Conservation (phyloP, 1,140 invertebrate species). For the Drosophila obscura region DNA sequence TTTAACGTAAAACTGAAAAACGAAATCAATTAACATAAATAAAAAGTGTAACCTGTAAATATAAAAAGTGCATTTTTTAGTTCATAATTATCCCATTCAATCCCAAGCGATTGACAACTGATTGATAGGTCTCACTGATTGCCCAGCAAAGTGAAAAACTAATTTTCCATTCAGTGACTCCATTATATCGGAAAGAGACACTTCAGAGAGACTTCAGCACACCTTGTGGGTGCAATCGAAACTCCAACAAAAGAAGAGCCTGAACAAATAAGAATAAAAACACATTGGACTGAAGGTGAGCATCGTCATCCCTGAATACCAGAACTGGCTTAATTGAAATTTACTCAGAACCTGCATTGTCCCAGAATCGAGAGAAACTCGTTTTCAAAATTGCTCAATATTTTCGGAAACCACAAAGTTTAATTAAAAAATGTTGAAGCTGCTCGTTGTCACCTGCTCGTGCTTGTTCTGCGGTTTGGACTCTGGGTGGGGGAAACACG, state of each 20-base stretch:
- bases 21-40: no score
- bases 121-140: conserved; percentile 8
- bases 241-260: conserved; percentile 16
- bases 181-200: conserved; percentile 15
- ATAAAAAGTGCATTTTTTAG: no score
- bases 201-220: background rate
- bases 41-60: no score
- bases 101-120: background rate
- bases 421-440: conserved; percentile 29
- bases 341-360: conserved; percentile 16
- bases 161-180: conserved; percentile 45
- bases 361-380: background rate
- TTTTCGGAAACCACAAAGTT: conserved; percentile 1
- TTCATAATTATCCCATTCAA: no score
- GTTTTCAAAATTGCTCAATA: conserved; percentile 20
- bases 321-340: conserved; percentile 8
- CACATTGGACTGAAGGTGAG: conserved; percentile 27
- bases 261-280: conserved; percentile 10
- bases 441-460: background rate
- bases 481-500: background rate
- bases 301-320: conserved; percentile 20
- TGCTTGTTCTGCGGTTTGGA: background rate
- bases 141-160: conserved; percentile 27
- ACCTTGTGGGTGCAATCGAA: conserved; percentile 22
- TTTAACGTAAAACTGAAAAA: no score